phyloP scores from a whole-genome alignment of 2,797 vertebrate species.

The Lagorchestes hirsutus region DNA sequence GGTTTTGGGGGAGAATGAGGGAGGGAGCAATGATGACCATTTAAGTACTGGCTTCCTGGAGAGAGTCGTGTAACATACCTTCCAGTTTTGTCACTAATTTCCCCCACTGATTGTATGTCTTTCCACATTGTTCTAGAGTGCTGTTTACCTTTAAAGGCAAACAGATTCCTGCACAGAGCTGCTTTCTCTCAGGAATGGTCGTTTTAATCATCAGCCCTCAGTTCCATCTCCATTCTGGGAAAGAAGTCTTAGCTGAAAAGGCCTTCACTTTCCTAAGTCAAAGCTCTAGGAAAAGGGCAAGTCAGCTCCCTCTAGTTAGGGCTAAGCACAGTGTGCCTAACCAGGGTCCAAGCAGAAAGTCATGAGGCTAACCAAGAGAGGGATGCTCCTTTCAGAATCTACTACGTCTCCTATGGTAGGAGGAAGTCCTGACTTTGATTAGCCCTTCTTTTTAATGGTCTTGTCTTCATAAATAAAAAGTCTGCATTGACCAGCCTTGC shows the following conservation, averaged over 20 bases:
- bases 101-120: not conserved
- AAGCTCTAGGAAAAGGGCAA: not conserved
- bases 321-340: not conserved
- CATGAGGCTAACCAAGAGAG: not conserved
- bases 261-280: not conserved
- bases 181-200: not conserved
- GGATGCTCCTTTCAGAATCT: constrained; percentile 1
- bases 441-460: not conserved
- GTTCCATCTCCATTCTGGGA: not conserved
- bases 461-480: not conserved
- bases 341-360: not conserved
- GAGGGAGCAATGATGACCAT: not conserved
- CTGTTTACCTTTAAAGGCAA: not conserved
- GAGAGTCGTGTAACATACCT: not conserved
- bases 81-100: not conserved
- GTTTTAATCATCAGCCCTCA: not conserved
- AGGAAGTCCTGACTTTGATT: not conserved
- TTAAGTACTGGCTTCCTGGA: not conserved
- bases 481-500: not conserved
- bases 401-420: constrained; percentile 9
- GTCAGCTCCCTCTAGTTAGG: not conserved
- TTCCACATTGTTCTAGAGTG: not conserved
- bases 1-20: not conserved
- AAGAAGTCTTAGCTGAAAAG: not conserved
- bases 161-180: not conserved